phyloP scores from a whole-genome alignment of 2,113 vertebrate genomes.

The Tapirus terrestris region DNA sequence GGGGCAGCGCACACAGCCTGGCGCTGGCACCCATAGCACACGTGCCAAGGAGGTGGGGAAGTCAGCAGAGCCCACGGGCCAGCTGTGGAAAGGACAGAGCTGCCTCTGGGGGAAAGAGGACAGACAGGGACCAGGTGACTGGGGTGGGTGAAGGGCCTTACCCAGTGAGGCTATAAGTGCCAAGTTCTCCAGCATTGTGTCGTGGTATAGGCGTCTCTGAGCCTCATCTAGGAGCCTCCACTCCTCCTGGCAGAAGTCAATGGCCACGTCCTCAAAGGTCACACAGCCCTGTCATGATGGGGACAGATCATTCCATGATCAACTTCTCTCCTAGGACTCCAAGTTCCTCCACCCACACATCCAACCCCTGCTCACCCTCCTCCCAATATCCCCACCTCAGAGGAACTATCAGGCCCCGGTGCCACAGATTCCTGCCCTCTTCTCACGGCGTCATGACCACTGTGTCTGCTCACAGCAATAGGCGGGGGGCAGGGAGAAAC shows the following conservation, averaged over 20 bases:
- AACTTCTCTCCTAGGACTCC: neutral
- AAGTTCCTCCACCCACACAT: neutral
- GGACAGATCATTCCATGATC: neutral
- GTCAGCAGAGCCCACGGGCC: neutral
- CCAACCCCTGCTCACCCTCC: neutral
- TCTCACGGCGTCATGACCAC: neutral
- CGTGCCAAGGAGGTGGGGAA: neutral
- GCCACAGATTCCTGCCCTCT: neutral
- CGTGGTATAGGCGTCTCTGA: constrained; percentile 34
- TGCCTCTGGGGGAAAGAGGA: neutral
- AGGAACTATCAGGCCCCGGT: neutral
- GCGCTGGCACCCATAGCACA: neutral
- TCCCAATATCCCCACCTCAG: neutral
- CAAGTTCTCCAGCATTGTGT: constrained; percentile 63
- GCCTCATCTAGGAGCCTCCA: constrained; percentile 66
- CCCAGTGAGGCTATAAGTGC: neutral
- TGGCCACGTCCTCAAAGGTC: constrained; percentile 58
- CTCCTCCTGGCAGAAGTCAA: constrained; percentile 64
- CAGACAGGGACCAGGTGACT: neutral
- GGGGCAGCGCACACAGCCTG: neutral
- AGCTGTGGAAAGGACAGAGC: neutral
- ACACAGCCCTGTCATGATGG: constrained; percentile 38
- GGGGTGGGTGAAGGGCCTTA: neutral
- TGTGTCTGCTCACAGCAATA: neutral
- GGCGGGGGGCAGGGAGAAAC: neutral